Base-by-base conservation (phyloP, 2,888 invertebrate species). In the Lycia hirtaria region DNA sequence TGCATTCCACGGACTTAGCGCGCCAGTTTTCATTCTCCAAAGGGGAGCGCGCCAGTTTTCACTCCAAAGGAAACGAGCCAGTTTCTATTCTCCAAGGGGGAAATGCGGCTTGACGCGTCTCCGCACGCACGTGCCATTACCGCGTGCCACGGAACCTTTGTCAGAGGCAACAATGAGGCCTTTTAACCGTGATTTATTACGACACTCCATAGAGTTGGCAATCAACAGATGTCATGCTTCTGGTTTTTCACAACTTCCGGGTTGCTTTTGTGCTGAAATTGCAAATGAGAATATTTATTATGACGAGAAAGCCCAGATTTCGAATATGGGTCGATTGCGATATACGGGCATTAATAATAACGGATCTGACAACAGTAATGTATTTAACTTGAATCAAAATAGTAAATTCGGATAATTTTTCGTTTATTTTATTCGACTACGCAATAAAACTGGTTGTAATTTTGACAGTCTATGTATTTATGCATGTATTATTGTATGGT, bases 161-260 rank as follows among this genome's bases (percentile, higher is more conserved):
- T 83, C 78, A 75, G 68, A 64, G 60, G 62, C 76, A 76, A 84
- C 81, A 84, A 84, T 82, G 76, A 80, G 73, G 76, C 72, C 78
- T 77, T 79, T 78, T 79, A 77, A 71, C 71, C 45, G 75, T 81
- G 82, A 87, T 85, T 85, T 85, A 86, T 83, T 69, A 71, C 69
- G 67, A 67, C 66, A 64, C 63, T 57, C 58, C 65, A 62, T 47
- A 69, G 60, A 66, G 55, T 62, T 33, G 15, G 15, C 14, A 30
- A 51, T 55, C 38, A 49, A 57, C 44, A 60, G 60, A 65, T 56
- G 60, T 12, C 53, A 26, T 56, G 41, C n/a, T 51, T 32, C n/a
- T 22, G 28, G 24, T 24, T 26, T 33, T 19, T 14, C 7, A 15
- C 22, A 7, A 28, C 32, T 22, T 32, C 30, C 20, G 45, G 17